A percentile compares a stretch with the other conserved stretches of the same genome.
Evolutionary conservation across 1,140 invertebrate species (phyloP).

Genomic region (Rhopalosiphum padi): DNA sequence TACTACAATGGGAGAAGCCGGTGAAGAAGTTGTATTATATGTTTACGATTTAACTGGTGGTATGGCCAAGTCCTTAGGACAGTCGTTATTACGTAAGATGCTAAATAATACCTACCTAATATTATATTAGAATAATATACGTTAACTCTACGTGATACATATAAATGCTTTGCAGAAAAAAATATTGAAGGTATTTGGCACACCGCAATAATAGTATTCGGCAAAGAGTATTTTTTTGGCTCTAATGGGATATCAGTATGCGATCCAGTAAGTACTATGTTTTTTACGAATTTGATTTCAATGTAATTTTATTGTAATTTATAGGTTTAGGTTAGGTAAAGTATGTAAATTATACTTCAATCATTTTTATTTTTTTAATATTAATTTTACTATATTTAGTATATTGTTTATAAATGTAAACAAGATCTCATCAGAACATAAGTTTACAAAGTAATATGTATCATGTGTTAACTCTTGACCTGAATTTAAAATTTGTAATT

Average conservation of each 20-base stretch:
- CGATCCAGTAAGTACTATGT: conserved; percentile 73
- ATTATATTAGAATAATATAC: background rate
- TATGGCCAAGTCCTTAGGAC: conserved; percentile 44
- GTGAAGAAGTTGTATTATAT: conserved; percentile 58
- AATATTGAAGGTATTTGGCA: conserved; percentile 88
- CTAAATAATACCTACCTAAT: background rate
- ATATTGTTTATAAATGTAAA: background rate
- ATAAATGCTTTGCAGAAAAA: conserved; percentile 66
- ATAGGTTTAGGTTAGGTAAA: background rate
- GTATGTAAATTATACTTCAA: background rate
- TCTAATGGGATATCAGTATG: conserved; percentile 78
- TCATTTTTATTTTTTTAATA: background rate
- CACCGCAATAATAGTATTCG: conserved; percentile 84
- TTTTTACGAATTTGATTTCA: background rate
- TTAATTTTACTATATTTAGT: background rate
- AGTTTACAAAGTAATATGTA: background rate
- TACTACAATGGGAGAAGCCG: conserved; percentile 39
- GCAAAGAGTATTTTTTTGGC: conserved; percentile 87
- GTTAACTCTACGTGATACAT: background rate
- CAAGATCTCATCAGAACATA: background rate
- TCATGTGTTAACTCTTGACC: background rate
- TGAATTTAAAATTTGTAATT: background rate
- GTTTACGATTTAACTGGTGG: conserved; percentile 58
- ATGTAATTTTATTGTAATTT: background rate
- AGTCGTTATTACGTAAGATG: conserved; percentile 54